Percentiles rank a stretch among this genome's conserved stretches.
phyloP scores from a whole-genome alignment of 2,113 vertebrate genomes.

The Chelonoidis abingdonii region DNA sequence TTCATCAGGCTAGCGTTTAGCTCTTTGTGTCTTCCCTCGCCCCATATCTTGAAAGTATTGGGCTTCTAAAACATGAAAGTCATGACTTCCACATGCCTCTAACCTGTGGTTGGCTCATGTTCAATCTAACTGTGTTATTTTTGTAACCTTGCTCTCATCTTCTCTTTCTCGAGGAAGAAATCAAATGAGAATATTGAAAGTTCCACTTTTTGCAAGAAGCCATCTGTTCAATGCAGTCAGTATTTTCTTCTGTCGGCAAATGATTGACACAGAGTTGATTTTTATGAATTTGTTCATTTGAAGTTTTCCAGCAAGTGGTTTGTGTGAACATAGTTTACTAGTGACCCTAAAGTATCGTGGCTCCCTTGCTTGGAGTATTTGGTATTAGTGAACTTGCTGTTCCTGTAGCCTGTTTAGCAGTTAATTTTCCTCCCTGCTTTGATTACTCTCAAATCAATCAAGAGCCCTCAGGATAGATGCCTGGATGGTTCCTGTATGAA shows the following conservation, averaged over 20 bases:
- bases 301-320: fast-evolving
- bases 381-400: neutral
- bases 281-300: neutral
- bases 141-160: neutral
- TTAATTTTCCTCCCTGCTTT: neutral
- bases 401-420: fast-evolving
- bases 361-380: neutral
- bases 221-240: neutral
- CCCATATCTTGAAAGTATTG: neutral
- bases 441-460: neutral
- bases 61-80: neutral
- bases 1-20: neutral
- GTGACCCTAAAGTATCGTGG: neutral
- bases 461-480: neutral
- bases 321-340: neutral
- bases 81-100: neutral
- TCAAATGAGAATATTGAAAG: neutral
- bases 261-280: neutral
- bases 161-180: neutral
- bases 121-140: neutral
- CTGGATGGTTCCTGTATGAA: neutral
- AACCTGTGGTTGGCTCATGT: neutral
- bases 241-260: neutral
- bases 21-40: neutral
- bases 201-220: neutral